Conservation (phyloP, 2,888 invertebrate species). For the Caenorhabditis afra region DNA sequence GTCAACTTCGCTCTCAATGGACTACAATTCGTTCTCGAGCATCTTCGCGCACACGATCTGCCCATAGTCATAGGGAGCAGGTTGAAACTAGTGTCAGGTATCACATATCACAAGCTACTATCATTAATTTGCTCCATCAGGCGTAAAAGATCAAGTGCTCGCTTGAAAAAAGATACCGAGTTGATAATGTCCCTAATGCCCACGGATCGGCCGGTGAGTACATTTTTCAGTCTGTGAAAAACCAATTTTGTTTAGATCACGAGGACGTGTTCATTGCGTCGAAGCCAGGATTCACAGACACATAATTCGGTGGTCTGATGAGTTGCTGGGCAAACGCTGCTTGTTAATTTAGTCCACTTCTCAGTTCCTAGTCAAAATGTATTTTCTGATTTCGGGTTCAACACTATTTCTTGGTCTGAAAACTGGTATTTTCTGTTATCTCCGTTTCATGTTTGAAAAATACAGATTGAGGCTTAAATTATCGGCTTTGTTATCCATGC, state of each 20-base stretch:
- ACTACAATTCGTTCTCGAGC: conserved; percentile 63
- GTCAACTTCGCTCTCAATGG: conserved; percentile 71
- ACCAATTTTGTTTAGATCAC: conserved; percentile 30
- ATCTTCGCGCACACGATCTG: conserved; percentile 55
- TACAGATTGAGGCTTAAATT: too few species aligned
- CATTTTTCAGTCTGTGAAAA: background rate
- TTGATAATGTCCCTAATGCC: conserved; percentile 45
- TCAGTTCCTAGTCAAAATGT: too few species aligned
- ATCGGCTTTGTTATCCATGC: too few species aligned
- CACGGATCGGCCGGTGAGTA: conserved; percentile 56
- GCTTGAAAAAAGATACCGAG: conserved; percentile 49
- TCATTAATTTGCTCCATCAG: conserved; percentile 19
- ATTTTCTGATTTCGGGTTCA: too few species aligned
- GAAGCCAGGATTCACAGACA: conserved; percentile 68
- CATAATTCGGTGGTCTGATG: conserved; percentile 66
- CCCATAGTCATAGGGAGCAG: conserved; percentile 44
- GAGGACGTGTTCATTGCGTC: conserved; percentile 52
- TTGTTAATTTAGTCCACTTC: background rate
- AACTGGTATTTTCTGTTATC: too few species aligned
- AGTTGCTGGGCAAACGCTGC: conserved; percentile 18
- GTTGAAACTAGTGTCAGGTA: conserved; percentile 42
- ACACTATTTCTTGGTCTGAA: too few species aligned
- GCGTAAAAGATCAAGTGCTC: conserved; percentile 41
- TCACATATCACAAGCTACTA: too few species aligned
- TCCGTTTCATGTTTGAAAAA: too few species aligned